Base-by-base conservation (phyloP, 2,888 invertebrate genomes). In the Smittia sp. region DNA sequence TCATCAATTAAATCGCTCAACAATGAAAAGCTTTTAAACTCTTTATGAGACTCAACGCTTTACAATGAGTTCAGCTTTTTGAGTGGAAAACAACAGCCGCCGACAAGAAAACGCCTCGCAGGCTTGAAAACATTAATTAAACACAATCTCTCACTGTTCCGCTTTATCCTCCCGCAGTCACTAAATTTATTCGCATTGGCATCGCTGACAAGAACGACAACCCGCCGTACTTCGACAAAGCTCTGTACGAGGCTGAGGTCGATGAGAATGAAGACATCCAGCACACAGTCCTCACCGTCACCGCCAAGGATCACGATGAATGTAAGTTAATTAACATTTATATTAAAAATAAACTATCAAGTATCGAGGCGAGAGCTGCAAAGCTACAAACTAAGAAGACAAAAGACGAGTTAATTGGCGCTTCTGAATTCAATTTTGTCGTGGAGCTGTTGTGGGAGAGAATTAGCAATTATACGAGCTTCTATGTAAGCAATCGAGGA, bases 121-220 rank as follows among this genome's bases (percentile, higher is more conserved):
- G 58, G 58, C 58, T n/a, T 13, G 20, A 58, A 58, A 58, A 58
- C 58, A 58, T 58, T 58, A 58, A 58, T 65, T 65, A 65, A 65
- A 65, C 25, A 58, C 7, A 22, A 22, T 9, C 22, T 58, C 58
- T 58, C 18, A 15, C 18, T 18, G n/a, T n/a, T n/a, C n/a, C n/a
- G n/a, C n/a, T n/a, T n/a, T n/a, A n/a, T n/a, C n/a, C n/a, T 39
- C 78, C 89, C 89, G n/a, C 88, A 96, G 96, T 96, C 84, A 96
- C 96, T 78, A 96, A 96, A 86, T 96, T 96, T 86, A 96, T 97
- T 85, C 95, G 96, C 78, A 96, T 98, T 85, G 96, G 94, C 79
- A 96, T 98, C 81, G 96, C 96, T 78, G 98, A 99, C 86, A 97
- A 96, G 86, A 99, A 99, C 90, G 99, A 99, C 88, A 98, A 99